Evolutionary conservation across 2,888 invertebrate species (phyloP), one percentile per base, ranked within the genome.

Genomic region (Lacanobia wlatinum): DNA sequence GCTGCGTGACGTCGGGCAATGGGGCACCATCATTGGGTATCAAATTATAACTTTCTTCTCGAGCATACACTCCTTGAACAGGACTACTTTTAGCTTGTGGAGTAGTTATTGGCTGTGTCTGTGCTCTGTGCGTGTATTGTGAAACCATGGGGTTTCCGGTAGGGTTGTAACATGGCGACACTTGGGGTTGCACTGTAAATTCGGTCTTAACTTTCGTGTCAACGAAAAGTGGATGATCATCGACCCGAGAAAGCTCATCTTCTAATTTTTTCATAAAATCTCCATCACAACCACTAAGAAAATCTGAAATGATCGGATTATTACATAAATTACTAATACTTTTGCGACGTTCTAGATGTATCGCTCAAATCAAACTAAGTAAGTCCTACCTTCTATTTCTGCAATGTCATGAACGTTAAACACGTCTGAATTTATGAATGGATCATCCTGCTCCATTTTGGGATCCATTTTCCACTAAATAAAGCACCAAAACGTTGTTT

Each of bases 341-440:
- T 75, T 74, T 78, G 75, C 70, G 53, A 80, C 65, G 59, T 59
- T 53, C 55, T 46, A 62, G 18, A n/a, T 23, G 28, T 21, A 64
- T 38, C 38, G 34, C 16, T 48, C n/a, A 61, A 75, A 65, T 43
- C 16, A 43, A 55, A 66, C 5, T 72, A 61, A 61, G 28, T 28
- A 61, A 70, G 53, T 21, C 93, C 93, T 96, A 97, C 98, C 98
- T 93, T 98, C 97, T 83, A 98, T 96, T 90, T 97, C 97, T 84
- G 97, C 96, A 60, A 98, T 96, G 88, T 97, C 98, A 80, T 97
- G 97, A 48, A 97, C 95, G 92, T 97, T 97, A 89, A 97, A 97
- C 67, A 96, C 97, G 87, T 97, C 97, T 82, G 93, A 90, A 85
- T 92, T 95, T 80, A 95, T 89, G 82, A 96, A 93, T 60, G 92